Evolutionary conservation across 2,888 invertebrate genomes (phyloP).

Genomic region (Drosophila demipolita): DNA sequence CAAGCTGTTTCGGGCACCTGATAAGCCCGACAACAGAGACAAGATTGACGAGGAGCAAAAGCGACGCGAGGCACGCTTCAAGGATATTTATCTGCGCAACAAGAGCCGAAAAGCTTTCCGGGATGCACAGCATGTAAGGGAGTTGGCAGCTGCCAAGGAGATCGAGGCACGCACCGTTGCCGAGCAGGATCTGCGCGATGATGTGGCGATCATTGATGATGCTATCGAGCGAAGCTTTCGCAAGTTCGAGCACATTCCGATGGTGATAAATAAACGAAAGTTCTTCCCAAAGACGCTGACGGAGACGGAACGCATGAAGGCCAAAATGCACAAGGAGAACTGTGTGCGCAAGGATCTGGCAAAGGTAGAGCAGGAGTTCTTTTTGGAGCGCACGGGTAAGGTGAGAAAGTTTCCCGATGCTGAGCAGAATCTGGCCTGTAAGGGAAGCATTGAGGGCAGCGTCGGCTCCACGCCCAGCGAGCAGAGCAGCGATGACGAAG

Average conservation of each 20-base stretch:
- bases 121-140: conserved; percentile 23
- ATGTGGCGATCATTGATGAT: conserved; percentile 68
- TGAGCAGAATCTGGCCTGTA: conserved; percentile 68
- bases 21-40: conserved; percentile 72
- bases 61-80: conserved; percentile 74
- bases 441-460: conserved; percentile 56
- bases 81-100: conserved; percentile 71
- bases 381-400: conserved; percentile 62
- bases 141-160: conserved; percentile 45
- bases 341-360: conserved; percentile 76
- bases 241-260: conserved; percentile 61
- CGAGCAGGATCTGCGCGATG: conserved; percentile 55
- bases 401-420: conserved; percentile 68
- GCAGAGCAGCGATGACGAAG: conserved; percentile 83
- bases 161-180: conserved; percentile 61
- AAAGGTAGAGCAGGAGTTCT: conserved; percentile 71
- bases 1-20: conserved; percentile 70
- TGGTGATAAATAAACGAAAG: conserved; percentile 55
- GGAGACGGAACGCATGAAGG: conserved; percentile 74
- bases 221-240: conserved; percentile 69
- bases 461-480: conserved; percentile 65
- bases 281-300: conserved; percentile 80
- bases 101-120: conserved; percentile 47
- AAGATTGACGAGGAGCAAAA: conserved; percentile 64
- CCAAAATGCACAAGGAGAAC: conserved; percentile 72